A percentile compares a stretch with the other conserved stretches of the same genome.
Evolutionary conservation across 1,140 invertebrate genomes (phyloP).

Genomic region (Macrostomum lignano): DNA sequence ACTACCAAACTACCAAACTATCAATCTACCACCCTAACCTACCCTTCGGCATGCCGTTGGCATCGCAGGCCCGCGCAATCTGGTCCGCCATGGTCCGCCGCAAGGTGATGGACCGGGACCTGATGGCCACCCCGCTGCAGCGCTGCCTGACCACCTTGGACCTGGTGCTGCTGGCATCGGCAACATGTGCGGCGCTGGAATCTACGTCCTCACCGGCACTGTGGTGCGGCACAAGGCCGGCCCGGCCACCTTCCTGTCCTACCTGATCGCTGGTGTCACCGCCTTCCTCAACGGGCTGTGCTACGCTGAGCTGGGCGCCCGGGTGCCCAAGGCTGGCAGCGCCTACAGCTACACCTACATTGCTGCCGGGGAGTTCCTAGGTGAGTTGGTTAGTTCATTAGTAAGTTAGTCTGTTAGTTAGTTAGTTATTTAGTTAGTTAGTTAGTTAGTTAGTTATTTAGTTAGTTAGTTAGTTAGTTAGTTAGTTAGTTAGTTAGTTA

Average conservation of each 20-base stretch:
- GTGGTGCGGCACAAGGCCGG: constrained; percentile 14
- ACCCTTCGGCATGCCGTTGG: too few relatives aligned
- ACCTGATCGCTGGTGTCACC: constrained; percentile 52
- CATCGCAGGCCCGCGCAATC: too few relatives aligned
- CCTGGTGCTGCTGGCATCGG: constrained; percentile 38
- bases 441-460: too few relatives aligned
- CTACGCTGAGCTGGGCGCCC: constrained; percentile 63
- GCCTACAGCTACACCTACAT: constrained; percentile 34
- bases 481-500: too few relatives aligned
- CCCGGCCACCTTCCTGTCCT: constrained; percentile 57
- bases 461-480: too few relatives aligned
- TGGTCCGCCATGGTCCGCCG: too few relatives aligned
- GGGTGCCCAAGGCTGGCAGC: constrained; percentile 56
- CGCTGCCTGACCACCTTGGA: constrained; percentile 59
- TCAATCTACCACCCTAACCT: too few relatives aligned
- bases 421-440: too few relatives aligned
- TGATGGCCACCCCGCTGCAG: constrained; percentile 51
- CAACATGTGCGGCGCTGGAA: constrained; percentile 62
- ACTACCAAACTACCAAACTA: too few relatives aligned
- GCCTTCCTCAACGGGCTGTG: constrained; percentile 53
- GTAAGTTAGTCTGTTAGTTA: too few relatives aligned
- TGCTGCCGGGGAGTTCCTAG: constrained; percentile 55
- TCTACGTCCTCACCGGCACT: constrained; percentile 17
- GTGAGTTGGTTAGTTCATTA: too few relatives aligned
- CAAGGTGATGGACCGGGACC: constrained; percentile 31